A percentile compares a stretch with the other conserved stretches of the same genome.
Conservation (phyloP, 2,113 vertebrate species). For the Origma solitaria region DNA sequence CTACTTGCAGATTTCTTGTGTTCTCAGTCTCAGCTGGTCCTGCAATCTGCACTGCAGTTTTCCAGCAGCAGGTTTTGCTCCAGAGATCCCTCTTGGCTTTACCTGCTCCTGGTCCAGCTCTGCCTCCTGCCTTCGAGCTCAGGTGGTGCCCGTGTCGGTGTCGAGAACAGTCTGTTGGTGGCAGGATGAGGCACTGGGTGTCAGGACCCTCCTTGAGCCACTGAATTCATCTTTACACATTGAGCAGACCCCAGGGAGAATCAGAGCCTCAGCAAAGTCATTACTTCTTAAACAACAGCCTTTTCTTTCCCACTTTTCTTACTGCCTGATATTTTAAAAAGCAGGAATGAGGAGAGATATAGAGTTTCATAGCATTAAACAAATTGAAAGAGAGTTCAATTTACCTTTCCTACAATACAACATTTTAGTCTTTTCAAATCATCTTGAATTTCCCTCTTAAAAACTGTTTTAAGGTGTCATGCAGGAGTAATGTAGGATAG, state of each 20-base stretch:
- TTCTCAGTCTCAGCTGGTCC: background rate
- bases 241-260: background rate
- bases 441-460: slow-evolving; percentile 6
- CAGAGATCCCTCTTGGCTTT: background rate
- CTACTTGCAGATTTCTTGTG: background rate
- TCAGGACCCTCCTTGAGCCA: background rate
- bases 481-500: background rate
- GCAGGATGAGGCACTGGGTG: accelerated
- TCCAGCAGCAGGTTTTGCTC: background rate
- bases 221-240: background rate
- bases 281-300: background rate
- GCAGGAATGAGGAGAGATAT: background rate
- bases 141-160: accelerated
- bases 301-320: slow-evolving; percentile 24
- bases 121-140: background rate
- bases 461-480: background rate
- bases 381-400: background rate
- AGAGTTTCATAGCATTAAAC: background rate
- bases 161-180: accelerated
- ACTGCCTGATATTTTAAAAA: background rate
- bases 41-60: background rate
- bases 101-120: background rate
- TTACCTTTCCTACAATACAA: background rate
- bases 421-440: background rate
- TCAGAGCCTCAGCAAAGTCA: background rate